A percentile compares a stretch with the other conserved stretches of the same genome.
Conservation (phyloP, 2,113 vertebrate species). For the Canis aureus region DNA sequence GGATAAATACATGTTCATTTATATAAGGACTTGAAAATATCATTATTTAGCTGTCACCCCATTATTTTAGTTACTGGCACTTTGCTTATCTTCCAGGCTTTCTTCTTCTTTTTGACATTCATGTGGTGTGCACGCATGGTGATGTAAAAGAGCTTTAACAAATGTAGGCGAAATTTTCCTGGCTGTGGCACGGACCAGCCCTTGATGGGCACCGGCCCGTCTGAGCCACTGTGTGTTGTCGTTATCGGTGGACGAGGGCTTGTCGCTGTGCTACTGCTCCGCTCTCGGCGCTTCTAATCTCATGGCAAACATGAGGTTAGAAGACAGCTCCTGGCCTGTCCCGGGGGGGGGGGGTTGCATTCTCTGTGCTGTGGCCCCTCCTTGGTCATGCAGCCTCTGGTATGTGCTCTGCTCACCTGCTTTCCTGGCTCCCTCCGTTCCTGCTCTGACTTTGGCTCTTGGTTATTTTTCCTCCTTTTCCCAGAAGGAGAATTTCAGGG, state of each 20-base stretch:
- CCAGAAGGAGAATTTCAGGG: conserved; percentile 76
- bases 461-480: background rate
- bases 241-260: no score
- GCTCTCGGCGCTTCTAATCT: background rate
- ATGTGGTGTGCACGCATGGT: accelerated
- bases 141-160: background rate
- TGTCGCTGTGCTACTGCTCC: no score
- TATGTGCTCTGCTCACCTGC: no score
- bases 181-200: accelerated
- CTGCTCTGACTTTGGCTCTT: background rate
- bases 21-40: no score
- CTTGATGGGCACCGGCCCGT: accelerated
- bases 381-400: accelerated
- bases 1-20: no score
- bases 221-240: no score
- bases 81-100: background rate
- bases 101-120: background rate
- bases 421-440: background rate
- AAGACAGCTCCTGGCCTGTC: no score
- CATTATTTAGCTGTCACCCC: background rate
- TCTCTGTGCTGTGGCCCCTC: accelerated
- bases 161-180: background rate
- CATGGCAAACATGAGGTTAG: no score
- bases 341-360: background rate
- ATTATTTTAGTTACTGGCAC: accelerated